phyloP scores from a whole-genome alignment of 2,113 vertebrate species.

The Albula goreensis region DNA sequence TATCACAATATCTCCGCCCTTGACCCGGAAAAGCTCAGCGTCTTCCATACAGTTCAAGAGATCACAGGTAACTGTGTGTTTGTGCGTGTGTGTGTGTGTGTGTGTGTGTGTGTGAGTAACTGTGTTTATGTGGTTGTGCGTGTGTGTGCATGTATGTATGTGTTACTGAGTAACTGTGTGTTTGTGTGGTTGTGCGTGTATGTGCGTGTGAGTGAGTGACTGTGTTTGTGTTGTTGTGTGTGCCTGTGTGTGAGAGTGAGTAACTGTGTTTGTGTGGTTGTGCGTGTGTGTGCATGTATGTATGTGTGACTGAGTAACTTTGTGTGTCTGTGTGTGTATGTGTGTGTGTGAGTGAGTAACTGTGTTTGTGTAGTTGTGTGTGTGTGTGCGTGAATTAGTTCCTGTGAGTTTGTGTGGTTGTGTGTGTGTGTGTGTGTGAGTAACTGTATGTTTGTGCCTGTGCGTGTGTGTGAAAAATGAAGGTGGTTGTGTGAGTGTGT shows the following conservation, averaged over 20 bases:
- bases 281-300: no score
- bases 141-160: not conserved
- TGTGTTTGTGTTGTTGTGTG: not conserved
- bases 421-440: not conserved
- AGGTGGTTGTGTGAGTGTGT: not conserved
- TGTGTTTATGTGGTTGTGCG: not conserved
- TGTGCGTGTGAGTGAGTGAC: not conserved
- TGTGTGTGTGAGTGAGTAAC: no score
- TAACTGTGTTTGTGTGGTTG: not conserved
- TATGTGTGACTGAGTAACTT: no score
- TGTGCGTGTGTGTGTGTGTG: not conserved
- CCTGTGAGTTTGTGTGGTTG: not conserved
- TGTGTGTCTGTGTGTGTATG: no score
- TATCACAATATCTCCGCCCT: conserved; percentile 71
- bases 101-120: conserved; percentile 13
- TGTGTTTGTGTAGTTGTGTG: no score
- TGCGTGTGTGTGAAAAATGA: not conserved
- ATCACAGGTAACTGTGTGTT: conserved; percentile 78
- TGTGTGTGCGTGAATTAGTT: conserved; percentile 18
- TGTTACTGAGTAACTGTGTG: not conserved
- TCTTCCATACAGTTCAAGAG: conserved; percentile 85
- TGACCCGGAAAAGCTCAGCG: conserved; percentile 85
- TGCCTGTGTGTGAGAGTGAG: not conserved
- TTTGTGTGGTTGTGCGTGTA: not conserved
- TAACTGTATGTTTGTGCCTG: not conserved